Base-by-base conservation (phyloP, 2,797 vertebrate species). In the Chromis chromis region DNA sequence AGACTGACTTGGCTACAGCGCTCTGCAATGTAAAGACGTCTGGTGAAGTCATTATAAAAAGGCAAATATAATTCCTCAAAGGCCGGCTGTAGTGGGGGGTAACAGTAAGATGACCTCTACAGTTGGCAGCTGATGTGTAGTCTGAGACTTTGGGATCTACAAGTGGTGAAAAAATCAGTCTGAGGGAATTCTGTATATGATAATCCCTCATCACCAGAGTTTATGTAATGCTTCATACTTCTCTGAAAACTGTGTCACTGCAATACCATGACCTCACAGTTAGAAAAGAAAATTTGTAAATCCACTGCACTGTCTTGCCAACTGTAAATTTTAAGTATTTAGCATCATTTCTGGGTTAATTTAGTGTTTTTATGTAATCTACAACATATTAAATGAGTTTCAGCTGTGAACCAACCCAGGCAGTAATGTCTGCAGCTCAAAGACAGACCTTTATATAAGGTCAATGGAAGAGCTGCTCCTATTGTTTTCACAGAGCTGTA, bases 1-100 rank as follows among this genome's bases (percentile, higher is more conserved):
- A 62, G 77, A 70, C 79, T 56, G 66, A 69, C 74, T 76, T 86
- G 65, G 61, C 79, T 70, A 49, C 59, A 81, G 81, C 55, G 25
- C 16, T 6, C 57, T 64, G 64, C 70, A 65, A 86, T 50, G 82
- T 82, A 86, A 86, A 82, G 85, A 71, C 10, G 61, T 91, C 88
- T 92, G 89, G 70, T 74, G 64, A 84, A 92, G 81, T 86, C 85
- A 82, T 92, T 87, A 84, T 33, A 12, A 55, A 82, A 67, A 82
- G 61, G 63, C 63, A 68, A 79, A 78, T 64, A 57, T 70, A 74
- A 82, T 88, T 81, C 74, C 82, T 70, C 62, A 80, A 68, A 76
- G 69, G 57, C 76, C 80, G 73, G 86, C 79, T 86, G 85, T 65
- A 72, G 59, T 36, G 55, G 50, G 67, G 66, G 76, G 19, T 61